Percentiles rank a stretch among this genome's conserved stretches.
These are phyloP conservation scores for Drosophila kambysellisi DNA, from an alignment of 2,888 invertebrate species.

Conservation along the genomic window DNA sequence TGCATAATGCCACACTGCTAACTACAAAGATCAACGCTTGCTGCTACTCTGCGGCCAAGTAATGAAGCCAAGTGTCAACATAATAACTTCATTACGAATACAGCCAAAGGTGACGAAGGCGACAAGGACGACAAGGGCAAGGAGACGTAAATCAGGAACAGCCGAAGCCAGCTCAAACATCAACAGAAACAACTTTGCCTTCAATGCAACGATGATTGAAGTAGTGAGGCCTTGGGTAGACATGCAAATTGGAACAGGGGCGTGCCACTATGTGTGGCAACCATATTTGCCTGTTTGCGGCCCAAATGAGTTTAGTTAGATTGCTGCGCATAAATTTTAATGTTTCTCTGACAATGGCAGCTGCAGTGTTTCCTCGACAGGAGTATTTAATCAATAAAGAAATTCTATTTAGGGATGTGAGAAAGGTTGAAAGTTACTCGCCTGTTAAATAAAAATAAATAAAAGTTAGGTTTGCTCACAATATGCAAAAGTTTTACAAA, in stretches of 20 bases:
- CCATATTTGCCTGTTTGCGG: slow-evolving; percentile 59
- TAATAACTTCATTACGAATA: slow-evolving; percentile 76
- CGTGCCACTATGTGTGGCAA: slow-evolving; percentile 28
- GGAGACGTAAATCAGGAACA: slow-evolving; percentile 14
- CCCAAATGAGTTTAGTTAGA: slow-evolving; percentile 68
- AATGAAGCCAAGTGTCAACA: slow-evolving; percentile 77
- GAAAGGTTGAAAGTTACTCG: background rate
- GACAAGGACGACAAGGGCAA: background rate
- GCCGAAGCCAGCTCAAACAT: slow-evolving; percentile 65
- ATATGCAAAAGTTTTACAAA: background rate
- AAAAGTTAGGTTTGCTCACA: background rate
- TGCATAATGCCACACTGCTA: slow-evolving; percentile 47
- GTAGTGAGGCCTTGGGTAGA: slow-evolving; percentile 12
- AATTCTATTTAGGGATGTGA: background rate
- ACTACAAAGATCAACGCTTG: slow-evolving; percentile 61
- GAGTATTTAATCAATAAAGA: background rate
- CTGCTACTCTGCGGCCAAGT: slow-evolving; percentile 50
- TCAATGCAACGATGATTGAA: slow-evolving; percentile 38
- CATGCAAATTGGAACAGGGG: slow-evolving; percentile 43
- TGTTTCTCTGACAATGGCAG: slow-evolving; percentile 33
- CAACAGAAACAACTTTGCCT: slow-evolving; percentile 51
- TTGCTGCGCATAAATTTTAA: slow-evolving; percentile 67
- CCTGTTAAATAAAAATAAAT: background rate
- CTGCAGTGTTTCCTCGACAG: background rate
- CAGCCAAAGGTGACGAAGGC: slow-evolving; percentile 25